Evolutionary conservation across 2,113 vertebrate species (phyloP).

Genomic region (Lota lota): DNA sequence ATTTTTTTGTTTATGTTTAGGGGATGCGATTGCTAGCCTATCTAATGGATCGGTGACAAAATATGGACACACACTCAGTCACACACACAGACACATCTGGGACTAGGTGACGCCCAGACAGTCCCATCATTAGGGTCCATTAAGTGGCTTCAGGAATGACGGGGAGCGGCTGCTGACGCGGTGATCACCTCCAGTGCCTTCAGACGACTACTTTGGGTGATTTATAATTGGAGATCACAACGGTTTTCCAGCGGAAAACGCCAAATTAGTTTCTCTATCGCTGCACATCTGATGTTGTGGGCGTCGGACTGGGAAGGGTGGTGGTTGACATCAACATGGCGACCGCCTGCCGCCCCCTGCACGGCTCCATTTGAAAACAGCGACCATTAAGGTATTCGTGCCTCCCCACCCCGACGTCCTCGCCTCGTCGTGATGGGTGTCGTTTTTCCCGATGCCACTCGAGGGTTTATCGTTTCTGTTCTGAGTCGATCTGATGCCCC

Average conservation of each 20-base stretch:
- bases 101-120: constrained; percentile 59
- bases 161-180: too few relatives aligned
- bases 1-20: too few relatives aligned
- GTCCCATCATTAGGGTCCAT: constrained; percentile 6
- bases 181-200: too few relatives aligned
- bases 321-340: constrained; percentile 66
- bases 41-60: too few relatives aligned
- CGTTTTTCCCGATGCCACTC: background rate
- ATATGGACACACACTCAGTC: too few relatives aligned
- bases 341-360: constrained; percentile 47
- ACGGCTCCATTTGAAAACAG: constrained; percentile 27
- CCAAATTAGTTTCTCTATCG: too few relatives aligned
- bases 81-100: constrained; percentile 23
- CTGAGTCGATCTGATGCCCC: background rate
- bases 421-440: background rate
- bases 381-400: constrained; percentile 50
- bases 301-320: background rate
- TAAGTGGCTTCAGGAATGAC: too few relatives aligned
- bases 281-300: too few relatives aligned
- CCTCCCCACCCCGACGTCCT: background rate
- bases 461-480: background rate
- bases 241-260: too few relatives aligned
- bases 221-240: too few relatives aligned
- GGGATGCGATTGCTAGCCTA: too few relatives aligned
- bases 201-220: too few relatives aligned